Evolutionary conservation across 2,113 vertebrate genomes (phyloP).

Genomic region (Rattus rattus): DNA sequence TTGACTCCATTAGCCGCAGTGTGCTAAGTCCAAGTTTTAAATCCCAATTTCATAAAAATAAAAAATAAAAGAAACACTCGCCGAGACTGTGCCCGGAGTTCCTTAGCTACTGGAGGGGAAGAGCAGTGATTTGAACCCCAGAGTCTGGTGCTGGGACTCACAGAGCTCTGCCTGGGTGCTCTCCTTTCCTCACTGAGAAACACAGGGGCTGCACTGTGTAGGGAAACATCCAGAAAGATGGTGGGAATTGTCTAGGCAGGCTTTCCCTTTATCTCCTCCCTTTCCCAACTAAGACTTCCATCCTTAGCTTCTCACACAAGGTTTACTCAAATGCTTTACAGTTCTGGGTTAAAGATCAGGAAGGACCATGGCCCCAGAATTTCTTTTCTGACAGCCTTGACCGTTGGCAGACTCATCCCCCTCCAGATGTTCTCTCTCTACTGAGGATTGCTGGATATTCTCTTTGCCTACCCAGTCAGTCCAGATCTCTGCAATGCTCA

Average conservation of each 20-base stretch:
- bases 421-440: not conserved
- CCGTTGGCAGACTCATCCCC: not conserved
- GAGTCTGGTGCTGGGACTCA: not conserved
- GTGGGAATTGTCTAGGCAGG: not conserved
- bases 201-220: not conserved
- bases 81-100: not conserved
- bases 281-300: not conserved
- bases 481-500: not conserved
- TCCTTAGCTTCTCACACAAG: not conserved
- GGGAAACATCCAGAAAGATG: not conserved
- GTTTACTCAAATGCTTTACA: not conserved
- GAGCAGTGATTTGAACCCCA: not conserved
- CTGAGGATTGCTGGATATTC: not conserved
- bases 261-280: not conserved
- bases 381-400: not conserved
- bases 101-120: not conserved
- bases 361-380: not conserved
- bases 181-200: not conserved
- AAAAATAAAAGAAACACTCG: not conserved
- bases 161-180: rapidly evolving
- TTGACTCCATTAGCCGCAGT: not conserved
- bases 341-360: not conserved
- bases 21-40: not conserved
- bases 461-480: not conserved
- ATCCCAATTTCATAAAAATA: not conserved